These are phyloP conservation scores for Dermatophagoides farinae DNA, from an alignment of 1,140 invertebrate species.

Conservation along the genomic window DNA sequence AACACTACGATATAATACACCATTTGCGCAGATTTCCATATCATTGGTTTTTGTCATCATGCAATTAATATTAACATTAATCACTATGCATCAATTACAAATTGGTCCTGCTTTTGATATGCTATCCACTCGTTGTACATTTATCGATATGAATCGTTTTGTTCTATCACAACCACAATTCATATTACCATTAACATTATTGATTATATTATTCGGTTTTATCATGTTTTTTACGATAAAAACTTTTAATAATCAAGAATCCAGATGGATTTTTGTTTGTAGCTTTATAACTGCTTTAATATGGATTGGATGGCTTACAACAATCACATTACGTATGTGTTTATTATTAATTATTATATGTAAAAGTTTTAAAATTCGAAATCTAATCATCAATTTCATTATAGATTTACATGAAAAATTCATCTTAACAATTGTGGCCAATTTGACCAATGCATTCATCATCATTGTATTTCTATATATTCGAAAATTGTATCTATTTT, in stretches of 20 bases:
- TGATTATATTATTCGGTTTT: constrained; percentile 29
- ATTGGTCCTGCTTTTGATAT: neutral
- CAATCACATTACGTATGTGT: neutral
- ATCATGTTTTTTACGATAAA: constrained; percentile 27
- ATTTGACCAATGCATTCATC: constrained; percentile 25
- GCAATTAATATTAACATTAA: constrained; percentile 28
- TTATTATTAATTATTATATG: neutral
- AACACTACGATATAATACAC: constrained; percentile 21
- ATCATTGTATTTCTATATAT: constrained; percentile 26
- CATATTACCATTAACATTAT: constrained; percentile 29
- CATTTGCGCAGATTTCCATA: constrained; percentile 27
- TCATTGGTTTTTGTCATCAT: constrained; percentile 26
- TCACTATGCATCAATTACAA: constrained; percentile 29
- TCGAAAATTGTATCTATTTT: constrained; percentile 26
- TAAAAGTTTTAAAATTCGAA: neutral
- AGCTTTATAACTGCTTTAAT: constrained; percentile 23
- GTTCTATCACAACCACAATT: constrained; percentile 27
- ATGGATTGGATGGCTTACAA: constrained; percentile 27
- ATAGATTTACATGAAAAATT: neutral
- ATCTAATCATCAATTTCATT: neutral
- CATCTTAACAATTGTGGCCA: constrained; percentile 23
- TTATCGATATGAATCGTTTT: constrained; percentile 20
- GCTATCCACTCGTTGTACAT: no score
- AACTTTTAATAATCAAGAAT: constrained; percentile 26
- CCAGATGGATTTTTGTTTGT: constrained; percentile 29